Percentiles rank a stretch among this genome's conserved stretches.
Conservation (phyloP, 1,140 invertebrate genomes). For the Diuraphis noxia region DNA sequence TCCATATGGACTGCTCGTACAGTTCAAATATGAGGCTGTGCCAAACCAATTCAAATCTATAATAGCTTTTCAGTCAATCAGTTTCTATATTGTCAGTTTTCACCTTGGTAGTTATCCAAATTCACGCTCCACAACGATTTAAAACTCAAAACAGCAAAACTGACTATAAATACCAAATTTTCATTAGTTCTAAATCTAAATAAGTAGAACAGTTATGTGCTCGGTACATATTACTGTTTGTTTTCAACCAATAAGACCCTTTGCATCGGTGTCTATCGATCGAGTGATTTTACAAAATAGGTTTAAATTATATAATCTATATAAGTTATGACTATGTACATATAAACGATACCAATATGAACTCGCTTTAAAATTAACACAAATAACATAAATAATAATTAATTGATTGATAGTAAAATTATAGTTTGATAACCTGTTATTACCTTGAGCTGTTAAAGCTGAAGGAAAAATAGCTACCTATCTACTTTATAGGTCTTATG, state of each 20-base stretch:
- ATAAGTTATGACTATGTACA: neutral
- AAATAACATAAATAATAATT: neutral
- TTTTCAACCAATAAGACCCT: neutral
- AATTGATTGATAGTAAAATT: neutral
- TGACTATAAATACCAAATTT: neutral
- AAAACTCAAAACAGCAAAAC: neutral
- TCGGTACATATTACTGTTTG: neutral
- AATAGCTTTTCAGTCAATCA: neutral
- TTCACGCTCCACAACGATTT: neutral
- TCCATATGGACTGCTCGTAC: neutral
- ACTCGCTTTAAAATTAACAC: neutral
- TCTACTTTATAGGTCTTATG: neutral
- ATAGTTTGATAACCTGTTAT: neutral
- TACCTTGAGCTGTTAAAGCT: neutral
- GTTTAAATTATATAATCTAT: neutral
- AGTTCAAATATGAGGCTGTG: neutral
- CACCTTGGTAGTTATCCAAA: neutral
- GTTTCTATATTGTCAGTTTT: neutral
- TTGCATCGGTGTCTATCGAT: neutral
- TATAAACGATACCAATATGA: neutral
- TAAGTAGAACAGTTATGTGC: neutral
- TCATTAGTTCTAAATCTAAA: neutral
- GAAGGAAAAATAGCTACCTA: neutral
- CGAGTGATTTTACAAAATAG: neutral
- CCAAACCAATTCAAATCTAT: neutral